phyloP scores from a whole-genome alignment of 2,113 vertebrate species.

The Lophius piscatorius region DNA sequence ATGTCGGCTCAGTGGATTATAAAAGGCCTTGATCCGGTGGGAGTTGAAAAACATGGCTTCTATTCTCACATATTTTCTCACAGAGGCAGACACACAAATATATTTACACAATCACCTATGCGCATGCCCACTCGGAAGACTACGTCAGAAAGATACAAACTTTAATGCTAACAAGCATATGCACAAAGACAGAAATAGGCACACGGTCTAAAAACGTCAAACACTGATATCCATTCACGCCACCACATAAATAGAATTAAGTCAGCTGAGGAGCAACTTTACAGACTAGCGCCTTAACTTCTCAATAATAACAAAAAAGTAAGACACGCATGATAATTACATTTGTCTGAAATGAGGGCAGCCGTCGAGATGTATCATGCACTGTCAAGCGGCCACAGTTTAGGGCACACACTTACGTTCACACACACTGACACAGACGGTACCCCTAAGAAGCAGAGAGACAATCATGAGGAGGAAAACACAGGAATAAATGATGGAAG shows the following conservation, averaged over 20 bases:
- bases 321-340: constrained; percentile 73
- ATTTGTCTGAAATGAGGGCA: constrained; percentile 78
- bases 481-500: too few species aligned
- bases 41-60: constrained; percentile 71
- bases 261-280: constrained; percentile 75
- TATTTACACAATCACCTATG: constrained; percentile 16
- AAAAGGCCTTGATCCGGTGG: constrained; percentile 75
- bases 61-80: constrained; percentile 49
- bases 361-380: constrained; percentile 69
- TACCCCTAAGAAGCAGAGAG: constrained; percentile 13
- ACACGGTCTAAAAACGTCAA: constrained; percentile 50
- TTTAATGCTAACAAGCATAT: constrained; percentile 38
- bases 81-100: constrained; percentile 28
- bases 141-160: constrained; percentile 16
- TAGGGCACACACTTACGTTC: constrained; percentile 26
- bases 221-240: constrained; percentile 65
- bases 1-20: constrained; percentile 81
- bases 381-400: constrained; percentile 44
- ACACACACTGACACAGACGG: constrained; percentile 17
- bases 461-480: too few species aligned
- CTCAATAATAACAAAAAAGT: constrained; percentile 77
- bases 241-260: constrained; percentile 78
- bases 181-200: constrained; percentile 20
- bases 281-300: constrained; percentile 80
- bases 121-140: constrained; percentile 10